phyloP scores from a whole-genome alignment of 2,113 vertebrate species.

The Phaethornis superciliosus region DNA sequence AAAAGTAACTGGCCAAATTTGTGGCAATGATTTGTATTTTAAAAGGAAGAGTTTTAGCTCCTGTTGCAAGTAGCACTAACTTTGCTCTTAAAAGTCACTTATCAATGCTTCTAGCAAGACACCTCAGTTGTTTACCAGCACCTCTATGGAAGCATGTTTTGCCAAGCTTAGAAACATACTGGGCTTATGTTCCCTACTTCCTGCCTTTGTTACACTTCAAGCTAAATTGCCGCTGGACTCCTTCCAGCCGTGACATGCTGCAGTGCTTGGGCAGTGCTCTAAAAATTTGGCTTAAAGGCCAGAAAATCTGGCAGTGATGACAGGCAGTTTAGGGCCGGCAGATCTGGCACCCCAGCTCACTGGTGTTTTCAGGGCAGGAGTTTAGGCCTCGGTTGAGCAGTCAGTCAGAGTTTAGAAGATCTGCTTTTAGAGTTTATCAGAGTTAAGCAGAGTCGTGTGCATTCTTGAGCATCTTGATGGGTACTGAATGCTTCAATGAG shows the following conservation, averaged over 20 bases:
- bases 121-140: not conserved
- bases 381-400: not conserved
- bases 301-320: not conserved
- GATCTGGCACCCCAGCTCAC: not conserved
- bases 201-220: conserved; percentile 39
- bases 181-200: not conserved
- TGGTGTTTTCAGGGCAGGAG: not conserved
- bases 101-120: not conserved
- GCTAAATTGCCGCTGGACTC: not conserved
- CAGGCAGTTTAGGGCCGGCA: not conserved
- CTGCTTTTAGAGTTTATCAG: no score
- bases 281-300: not conserved
- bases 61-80: not conserved
- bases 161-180: not conserved
- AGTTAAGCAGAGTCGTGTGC: not conserved
- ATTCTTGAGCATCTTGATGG: not conserved
- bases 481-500: not conserved
- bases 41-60: not conserved
- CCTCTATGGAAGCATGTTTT: not conserved
- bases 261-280: not conserved
- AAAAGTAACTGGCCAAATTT: not conserved
- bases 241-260: not conserved
- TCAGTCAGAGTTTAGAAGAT: not conserved
- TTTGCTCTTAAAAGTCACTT: not conserved
- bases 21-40: not conserved